Conservation (phyloP, 2,797 vertebrate genomes). For the Apogon hyalosoma region DNA sequence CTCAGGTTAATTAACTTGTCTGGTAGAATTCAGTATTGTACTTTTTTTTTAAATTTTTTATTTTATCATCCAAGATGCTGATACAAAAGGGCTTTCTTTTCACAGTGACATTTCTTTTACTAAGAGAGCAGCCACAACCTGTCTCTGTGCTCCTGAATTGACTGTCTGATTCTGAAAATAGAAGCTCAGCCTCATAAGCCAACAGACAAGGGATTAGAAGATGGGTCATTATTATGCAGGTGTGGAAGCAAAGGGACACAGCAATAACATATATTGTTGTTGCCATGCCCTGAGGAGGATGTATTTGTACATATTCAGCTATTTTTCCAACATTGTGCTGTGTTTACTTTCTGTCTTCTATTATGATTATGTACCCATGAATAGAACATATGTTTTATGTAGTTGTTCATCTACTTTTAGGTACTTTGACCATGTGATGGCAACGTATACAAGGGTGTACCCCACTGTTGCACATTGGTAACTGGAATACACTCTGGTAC, state of each 20-base stretch:
- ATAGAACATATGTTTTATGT: too few relatives aligned
- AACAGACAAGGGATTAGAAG: background rate
- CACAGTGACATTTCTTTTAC: too few relatives aligned
- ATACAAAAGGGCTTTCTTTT: background rate
- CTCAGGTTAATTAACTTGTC: background rate
- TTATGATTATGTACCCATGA: too few relatives aligned
- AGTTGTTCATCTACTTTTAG: too few relatives aligned
- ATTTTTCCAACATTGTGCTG: too few relatives aligned
- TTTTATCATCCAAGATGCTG: background rate
- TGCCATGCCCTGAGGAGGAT: background rate
- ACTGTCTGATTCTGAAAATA: conserved; percentile 13
- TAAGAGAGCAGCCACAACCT: background rate
- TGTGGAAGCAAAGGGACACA: background rate
- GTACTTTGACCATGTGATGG: too few relatives aligned
- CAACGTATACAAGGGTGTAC: too few relatives aligned
- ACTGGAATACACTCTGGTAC: too few relatives aligned
- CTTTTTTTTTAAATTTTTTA: background rate
- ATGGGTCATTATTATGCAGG: conserved; percentile 7
- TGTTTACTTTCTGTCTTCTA: too few relatives aligned
- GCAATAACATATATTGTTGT: too few relatives aligned
- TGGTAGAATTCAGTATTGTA: background rate
- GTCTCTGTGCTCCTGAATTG: background rate
- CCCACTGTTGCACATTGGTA: too few relatives aligned
- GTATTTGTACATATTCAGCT: background rate
- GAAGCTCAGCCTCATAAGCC: background rate